phyloP scores from a whole-genome alignment of 2,888 invertebrate species.

The Petrolisthes manimaculis region DNA sequence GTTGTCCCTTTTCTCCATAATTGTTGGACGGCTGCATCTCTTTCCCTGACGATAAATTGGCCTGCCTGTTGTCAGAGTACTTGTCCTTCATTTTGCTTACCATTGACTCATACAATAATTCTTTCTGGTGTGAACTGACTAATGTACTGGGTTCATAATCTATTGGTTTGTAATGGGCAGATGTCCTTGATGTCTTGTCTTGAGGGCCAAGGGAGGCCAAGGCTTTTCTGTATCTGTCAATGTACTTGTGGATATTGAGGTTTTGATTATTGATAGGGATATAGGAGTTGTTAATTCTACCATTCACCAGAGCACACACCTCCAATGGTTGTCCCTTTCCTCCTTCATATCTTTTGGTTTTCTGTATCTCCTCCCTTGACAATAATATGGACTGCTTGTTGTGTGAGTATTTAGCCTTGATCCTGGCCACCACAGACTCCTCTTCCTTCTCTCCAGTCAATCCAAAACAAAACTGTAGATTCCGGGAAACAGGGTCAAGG shows the following conservation, averaged over 20 bases:
- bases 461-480: not conserved
- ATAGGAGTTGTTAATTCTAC: slow-evolving; percentile 40
- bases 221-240: slow-evolving; percentile 32
- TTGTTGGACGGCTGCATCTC: slow-evolving; percentile 10
- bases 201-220: not conserved
- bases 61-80: slow-evolving; percentile 23
- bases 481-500: not conserved
- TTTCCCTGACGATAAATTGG: slow-evolving; percentile 30
- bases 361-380: slow-evolving; percentile 21
- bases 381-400: slow-evolving; percentile 22
- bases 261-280: not conserved
- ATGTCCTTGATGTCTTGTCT: too few species aligned
- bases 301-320: slow-evolving; percentile 27
- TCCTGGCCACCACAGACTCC: slow-evolving; percentile 31
- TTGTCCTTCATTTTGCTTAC: slow-evolving; percentile 35
- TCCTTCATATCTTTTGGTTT: not conserved
- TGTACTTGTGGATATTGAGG: slow-evolving; percentile 40
- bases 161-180: too few species aligned
- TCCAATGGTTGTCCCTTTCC: not conserved
- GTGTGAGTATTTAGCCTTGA: slow-evolving; percentile 35
- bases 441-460: not conserved
- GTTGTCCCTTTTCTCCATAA: not conserved
- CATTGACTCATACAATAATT: not conserved
- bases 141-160: too few species aligned
- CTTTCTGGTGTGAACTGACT: too few species aligned